Percentiles rank a stretch among this genome's conserved stretches.
Evolutionary conservation across 2,888 invertebrate genomes (phyloP).

Genomic region (Drosophila mercatorum): DNA sequence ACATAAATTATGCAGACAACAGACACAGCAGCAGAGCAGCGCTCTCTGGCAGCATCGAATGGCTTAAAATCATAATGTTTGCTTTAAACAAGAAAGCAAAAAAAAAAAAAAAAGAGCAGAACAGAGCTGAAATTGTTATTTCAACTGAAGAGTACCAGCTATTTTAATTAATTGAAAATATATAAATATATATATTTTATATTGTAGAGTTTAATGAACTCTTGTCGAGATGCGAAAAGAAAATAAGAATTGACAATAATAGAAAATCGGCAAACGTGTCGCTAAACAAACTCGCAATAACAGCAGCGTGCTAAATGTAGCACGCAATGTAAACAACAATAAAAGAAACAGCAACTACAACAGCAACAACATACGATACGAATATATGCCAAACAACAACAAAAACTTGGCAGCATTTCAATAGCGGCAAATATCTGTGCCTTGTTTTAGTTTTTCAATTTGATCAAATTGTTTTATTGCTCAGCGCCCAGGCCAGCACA

Average conservation of each 20-base stretch:
- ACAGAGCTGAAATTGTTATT: neutral
- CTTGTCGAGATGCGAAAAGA: slow-evolving; percentile 14
- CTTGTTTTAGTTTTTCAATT: slow-evolving; percentile 52
- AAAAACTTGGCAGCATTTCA: slow-evolving; percentile 66
- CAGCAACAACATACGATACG: slow-evolving; percentile 16
- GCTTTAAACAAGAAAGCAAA: neutral
- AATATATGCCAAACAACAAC: slow-evolving; percentile 33
- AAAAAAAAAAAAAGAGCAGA: neutral
- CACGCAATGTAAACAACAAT: slow-evolving; percentile 64
- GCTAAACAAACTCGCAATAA: slow-evolving; percentile 63
- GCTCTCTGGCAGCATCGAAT: neutral
- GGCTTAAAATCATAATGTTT: slow-evolving; percentile 16
- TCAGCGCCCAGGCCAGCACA: slow-evolving; percentile 20
- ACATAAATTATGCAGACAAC: slow-evolving; percentile 67
- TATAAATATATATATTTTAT: too few relatives aligned
- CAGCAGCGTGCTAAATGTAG: slow-evolving; percentile 64
- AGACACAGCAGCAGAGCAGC: slow-evolving; percentile 9
- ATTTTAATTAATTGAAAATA: slow-evolving; percentile 22
- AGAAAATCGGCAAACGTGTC: slow-evolving; percentile 62
- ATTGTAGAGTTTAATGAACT: slow-evolving; percentile 64
- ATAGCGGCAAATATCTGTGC: slow-evolving; percentile 39
- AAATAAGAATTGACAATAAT: slow-evolving; percentile 39
- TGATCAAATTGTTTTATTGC: slow-evolving; percentile 45
- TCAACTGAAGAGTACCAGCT: neutral
- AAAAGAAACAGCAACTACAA: slow-evolving; percentile 28